phyloP scores from a whole-genome alignment of 2,113 vertebrate species.

The Macrotis lagotis region DNA sequence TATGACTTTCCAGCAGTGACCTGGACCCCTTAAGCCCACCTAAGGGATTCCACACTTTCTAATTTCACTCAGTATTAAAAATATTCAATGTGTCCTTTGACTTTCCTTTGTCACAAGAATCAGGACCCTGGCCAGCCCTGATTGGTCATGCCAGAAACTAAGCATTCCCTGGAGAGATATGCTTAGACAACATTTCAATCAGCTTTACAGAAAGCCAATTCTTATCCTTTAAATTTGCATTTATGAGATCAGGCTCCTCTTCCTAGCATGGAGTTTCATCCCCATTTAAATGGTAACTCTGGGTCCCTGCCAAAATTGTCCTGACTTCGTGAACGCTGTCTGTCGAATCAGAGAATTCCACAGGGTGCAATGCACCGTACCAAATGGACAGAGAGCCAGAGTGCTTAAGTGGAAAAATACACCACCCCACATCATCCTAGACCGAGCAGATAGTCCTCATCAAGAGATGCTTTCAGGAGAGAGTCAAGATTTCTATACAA shows the following conservation, averaged over 20 bases:
- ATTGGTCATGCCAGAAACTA: not conserved
- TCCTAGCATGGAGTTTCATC: not conserved
- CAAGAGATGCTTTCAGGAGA: constrained; percentile 1
- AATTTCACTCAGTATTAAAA: constrained; percentile 10
- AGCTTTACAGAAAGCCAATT: constrained; percentile 44
- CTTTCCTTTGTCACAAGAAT: constrained; percentile 8
- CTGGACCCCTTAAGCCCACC: not conserved
- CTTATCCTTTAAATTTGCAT: constrained; percentile 50
- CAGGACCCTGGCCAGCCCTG: not conserved
- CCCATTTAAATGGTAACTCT: constrained; percentile 30
- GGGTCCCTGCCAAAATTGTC: not conserved
- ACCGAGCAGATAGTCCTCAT: not conserved
- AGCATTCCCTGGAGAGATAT: constrained; percentile 23
- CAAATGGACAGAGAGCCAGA: not conserved
- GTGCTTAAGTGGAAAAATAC: not conserved
- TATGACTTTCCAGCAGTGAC: not conserved
- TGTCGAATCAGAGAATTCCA: not conserved
- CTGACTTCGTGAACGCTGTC: constrained; percentile 12
- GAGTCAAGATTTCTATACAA: not conserved
- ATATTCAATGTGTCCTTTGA: not conserved
- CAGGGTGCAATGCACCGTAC: not conserved
- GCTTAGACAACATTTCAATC: constrained; percentile 44
- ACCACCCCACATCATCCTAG: not conserved
- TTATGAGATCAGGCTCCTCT: not conserved
- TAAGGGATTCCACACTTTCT: not conserved